These are phyloP conservation scores for Furnarius figulus DNA, from an alignment of 2,113 vertebrate genomes.

Conservation along the genomic window DNA sequence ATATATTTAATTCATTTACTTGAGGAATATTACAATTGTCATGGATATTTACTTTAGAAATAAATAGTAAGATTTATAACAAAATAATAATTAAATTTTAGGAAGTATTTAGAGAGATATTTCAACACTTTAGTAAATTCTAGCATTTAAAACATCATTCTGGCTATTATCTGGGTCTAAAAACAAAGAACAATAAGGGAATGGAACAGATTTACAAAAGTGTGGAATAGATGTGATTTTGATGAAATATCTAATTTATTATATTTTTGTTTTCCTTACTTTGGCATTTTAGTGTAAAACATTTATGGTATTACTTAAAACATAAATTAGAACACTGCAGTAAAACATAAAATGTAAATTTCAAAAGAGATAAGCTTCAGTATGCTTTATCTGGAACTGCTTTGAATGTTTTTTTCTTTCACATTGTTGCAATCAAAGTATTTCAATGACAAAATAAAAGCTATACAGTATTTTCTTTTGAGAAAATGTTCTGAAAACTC, in stretches of 20 bases:
- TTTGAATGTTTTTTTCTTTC: not conserved
- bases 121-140: not conserved
- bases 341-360: not conserved
- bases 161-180: not conserved
- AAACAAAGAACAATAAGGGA: not conserved
- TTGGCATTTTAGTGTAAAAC: not conserved
- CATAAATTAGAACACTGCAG: not conserved
- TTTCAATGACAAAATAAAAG: not conserved
- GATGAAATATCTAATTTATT: not conserved
- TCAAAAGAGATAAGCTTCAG: not conserved
- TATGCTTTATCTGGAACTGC: not conserved
- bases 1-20: too few species aligned
- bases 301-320: not conserved
- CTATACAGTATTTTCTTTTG: not conserved
- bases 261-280: not conserved
- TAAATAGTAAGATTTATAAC: too few species aligned
- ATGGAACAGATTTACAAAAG: not conserved
- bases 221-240: not conserved
- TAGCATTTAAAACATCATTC: not conserved
- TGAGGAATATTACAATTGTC: too few species aligned
- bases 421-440: not conserved
- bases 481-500: not conserved
- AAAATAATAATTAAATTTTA: too few species aligned
- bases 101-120: too few species aligned
- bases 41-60: too few species aligned